Base-by-base conservation (phyloP, 2,113 vertebrate genomes). In the Rousettus leschenaultii region DNA sequence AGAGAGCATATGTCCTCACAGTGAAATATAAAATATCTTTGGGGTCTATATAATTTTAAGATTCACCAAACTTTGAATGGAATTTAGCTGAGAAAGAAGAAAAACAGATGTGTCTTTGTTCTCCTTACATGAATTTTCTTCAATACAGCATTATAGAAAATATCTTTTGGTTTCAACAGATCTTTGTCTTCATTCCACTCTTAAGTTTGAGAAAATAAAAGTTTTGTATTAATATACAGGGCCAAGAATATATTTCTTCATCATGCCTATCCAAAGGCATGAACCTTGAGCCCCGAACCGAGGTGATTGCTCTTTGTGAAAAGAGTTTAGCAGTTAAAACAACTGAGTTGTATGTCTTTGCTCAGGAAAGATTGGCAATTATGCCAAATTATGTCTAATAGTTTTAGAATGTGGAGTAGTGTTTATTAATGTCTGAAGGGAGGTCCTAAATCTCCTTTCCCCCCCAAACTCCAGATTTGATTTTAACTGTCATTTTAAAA, bases 401-500 rank as follows among this genome's bases (percentile, higher is more conserved):
- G 95, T 95, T 94, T 98, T 97, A 92, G 94, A 97, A 97, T 9
- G 77, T 96, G 93, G 82, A 95, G 71, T 66, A 73, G 82, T 97
- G 95, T 91, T 97, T 98, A 85, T 75, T 35, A 91, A 87, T 68
- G 97, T 95, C 96, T 95, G 96, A 93, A 94, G 89, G 86, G 96
- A 97, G 97, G 92, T 66, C 86, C 77, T 79, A 97, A 97, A 97
- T 94, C 85, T 87, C 95, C 53, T 59, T 86, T 84, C 15, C 75
- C 59, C 87, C 78, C 73, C 38, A 40, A 89, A 95, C 77, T 85
- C 86, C 63, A 80, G 66, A 85, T 96, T 95, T 94, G 91, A 87
- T 70, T 96, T 97, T 90, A 95, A 89, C 94, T 95, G 96, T 96
- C 97, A 97, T 93, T 97, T 95, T 89, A 93, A 93, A 97, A 98